phyloP scores from a whole-genome alignment of 2,797 vertebrate genomes.

The Oreochromis grahami region DNA sequence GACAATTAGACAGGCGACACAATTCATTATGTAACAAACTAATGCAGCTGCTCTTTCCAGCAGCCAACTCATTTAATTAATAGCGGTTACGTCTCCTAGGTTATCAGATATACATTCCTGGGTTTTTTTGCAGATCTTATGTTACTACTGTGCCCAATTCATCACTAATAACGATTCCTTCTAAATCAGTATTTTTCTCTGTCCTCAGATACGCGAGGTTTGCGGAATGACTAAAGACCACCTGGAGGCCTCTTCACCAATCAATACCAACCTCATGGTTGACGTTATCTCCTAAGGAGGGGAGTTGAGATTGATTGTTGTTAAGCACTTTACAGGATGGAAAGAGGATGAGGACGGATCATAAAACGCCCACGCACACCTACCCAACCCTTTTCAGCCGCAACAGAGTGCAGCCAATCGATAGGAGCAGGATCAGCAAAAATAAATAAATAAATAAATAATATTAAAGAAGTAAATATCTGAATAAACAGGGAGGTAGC shows the following conservation, averaged over 20 bases:
- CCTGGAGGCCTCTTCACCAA: slow-evolving; percentile 67
- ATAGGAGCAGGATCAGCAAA: slow-evolving; percentile 61
- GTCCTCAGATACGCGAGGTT: slow-evolving; percentile 53
- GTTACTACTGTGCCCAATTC: not conserved
- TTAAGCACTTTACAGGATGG: slow-evolving; percentile 77
- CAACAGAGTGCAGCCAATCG: slow-evolving; percentile 61
- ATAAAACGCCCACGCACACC: slow-evolving; percentile 71
- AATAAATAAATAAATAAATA: slow-evolving; percentile 35
- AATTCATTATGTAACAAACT: slow-evolving; percentile 36
- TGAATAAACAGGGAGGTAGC: slow-evolving; percentile 15
- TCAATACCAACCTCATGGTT: slow-evolving; percentile 67
- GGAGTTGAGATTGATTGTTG: slow-evolving; percentile 73
- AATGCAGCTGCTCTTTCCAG: slow-evolving; percentile 32
- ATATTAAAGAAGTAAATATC: slow-evolving; percentile 15
- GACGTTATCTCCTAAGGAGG: slow-evolving; percentile 65
- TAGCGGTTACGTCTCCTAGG: slow-evolving; percentile 23
- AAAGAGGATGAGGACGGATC: slow-evolving; percentile 72
- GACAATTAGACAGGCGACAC: slow-evolving; percentile 26
- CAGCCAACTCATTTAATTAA: slow-evolving; percentile 41
- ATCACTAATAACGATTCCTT: slow-evolving; percentile 20
- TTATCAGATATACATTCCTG: not conserved
- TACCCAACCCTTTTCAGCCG: slow-evolving; percentile 54
- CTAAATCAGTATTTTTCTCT: slow-evolving; percentile 45
- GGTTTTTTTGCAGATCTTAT: not conserved
- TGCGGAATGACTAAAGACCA: slow-evolving; percentile 70